Evolutionary conservation across 35 echinoderm and acorn worm species (phyloP), one percentile per base, ranked within the genome.

Genomic region (Acanthaster planci): DNA sequence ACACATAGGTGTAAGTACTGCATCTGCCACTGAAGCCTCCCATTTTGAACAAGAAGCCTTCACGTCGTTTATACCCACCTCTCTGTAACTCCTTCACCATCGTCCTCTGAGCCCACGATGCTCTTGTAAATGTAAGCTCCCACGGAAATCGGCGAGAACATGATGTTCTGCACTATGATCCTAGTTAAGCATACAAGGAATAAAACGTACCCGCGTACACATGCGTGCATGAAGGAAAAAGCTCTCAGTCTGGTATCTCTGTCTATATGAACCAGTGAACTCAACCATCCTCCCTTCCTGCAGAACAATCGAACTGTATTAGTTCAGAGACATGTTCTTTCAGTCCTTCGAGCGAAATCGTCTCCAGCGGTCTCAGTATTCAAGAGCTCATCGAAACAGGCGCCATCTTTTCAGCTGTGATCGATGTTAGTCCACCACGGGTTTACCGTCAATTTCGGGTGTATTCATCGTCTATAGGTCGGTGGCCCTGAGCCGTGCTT

Each of bases 81-180:
- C 34, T 72, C 10, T 3, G 23, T 34, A 72, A 39, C 75, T 2
- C 52, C 84, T 22, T 54, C 83, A 67, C 38, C 39, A 16, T 84
- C 80, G 7, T 84, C 42, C 26, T 9, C 84, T 1, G 47, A 40
- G 5, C 75, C 84, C 9, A 64, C 75, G 16, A 77, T 39, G 19
- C 2, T 53, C 68, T 57, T 86, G 64, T 76, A 77, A 47, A 86
- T 19, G 84, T 72, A 55, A 12, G 31, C 37, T 0, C 64, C 67
- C 15, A 10, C 64, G 17, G 84, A 78, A 1, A 38, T 77, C 40
- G 84, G 84, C 0, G 84, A 86, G 44, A 86, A 86, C 84, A 86
- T 86, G 84, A 57, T 86, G 84, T 37, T 60, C 12, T 47, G n/a
- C n/a, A 47, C 42, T 47, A 12, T 6, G 42, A 47, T 47, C 42